Evolutionary conservation across 2,797 vertebrate species (phyloP), one percentile per base, ranked within the genome.

Genomic region (Taeniopygia guttata): DNA sequence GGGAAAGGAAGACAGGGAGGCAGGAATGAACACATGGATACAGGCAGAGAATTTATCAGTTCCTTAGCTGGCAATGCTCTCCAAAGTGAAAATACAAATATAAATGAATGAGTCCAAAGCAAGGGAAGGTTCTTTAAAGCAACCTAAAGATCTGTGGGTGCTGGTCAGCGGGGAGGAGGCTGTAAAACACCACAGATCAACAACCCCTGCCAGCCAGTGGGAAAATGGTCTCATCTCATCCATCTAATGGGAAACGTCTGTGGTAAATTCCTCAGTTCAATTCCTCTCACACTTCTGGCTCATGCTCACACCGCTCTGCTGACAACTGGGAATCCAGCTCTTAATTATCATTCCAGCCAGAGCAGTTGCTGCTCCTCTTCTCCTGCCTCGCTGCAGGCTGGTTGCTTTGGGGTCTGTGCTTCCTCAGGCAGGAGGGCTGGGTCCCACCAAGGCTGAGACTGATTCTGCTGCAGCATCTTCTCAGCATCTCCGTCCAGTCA

Each of bases 291-390:
- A 38, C 32, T 55, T 22, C 48, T 69, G 55, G 54, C 34, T 77
- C 30, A 32, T 5, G 58, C 10, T 0, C 32, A 22, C 25, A 6
- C 32, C 32, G 48, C 42, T 87, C 51, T 77, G 22, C 72, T 73
- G 76, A 66, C 94, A 94, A 43, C 16, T 64, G 80, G 74, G 83
- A 93, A 82, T 64, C 48, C 62, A 87, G 73, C 55, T 84, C 91
- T 72, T 72, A 48, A 95, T 96, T 92, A 88, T 51, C 74, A 94
- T 93, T 94, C 76, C 40, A 92, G 77, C 76, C 82, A 60, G 52
- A 68, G 66, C 73, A 66, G 54, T 1, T 66, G 32, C 63, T 89
- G 80, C 76, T 88, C 42, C 81, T 73, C 70, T 83, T 25, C 64
- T 87, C 84, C 79, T 76, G 56, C 63, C 69, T 94, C 60, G 38